Percentiles rank a stretch among this genome's conserved stretches.
phyloP scores from a whole-genome alignment of 1,140 invertebrate genomes.

The Caenorhabditis tropicalis region DNA sequence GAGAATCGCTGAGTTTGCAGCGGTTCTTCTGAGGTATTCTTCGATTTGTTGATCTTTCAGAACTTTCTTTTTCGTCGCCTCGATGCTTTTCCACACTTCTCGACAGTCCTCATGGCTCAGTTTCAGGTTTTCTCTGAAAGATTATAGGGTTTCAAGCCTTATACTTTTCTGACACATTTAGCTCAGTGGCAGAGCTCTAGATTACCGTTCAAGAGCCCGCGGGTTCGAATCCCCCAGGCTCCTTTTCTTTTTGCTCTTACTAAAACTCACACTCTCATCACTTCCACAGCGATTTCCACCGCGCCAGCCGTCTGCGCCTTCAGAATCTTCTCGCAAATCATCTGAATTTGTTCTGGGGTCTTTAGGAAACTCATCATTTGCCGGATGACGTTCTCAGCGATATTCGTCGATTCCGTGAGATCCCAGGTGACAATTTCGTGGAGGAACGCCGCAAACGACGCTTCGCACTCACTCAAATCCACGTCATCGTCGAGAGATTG shows the following conservation, averaged over 20 bases:
- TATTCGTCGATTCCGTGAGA: neutral
- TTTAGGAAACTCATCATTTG: neutral
- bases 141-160: neutral
- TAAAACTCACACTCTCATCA: neutral
- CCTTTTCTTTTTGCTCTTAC: neutral
- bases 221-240: no score
- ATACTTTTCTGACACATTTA: no score
- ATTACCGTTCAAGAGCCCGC: no score
- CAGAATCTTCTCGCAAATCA: neutral
- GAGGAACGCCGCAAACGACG: neutral
- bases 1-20: neutral
- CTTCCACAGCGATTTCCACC: neutral
- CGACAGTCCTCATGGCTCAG: neutral
- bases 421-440: constrained; percentile 8
- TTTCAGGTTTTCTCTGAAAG: neutral
- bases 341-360: neutral
- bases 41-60: neutral
- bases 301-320: neutral
- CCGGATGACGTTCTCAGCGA: neutral
- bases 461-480: neutral
- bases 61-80: neutral
- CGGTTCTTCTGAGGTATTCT: neutral
- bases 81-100: neutral
- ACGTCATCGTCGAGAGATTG: neutral
- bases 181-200: no score